Percentiles rank a stretch among this genome's conserved stretches.
Conservation (phyloP, 64 coral and sea anemone species). For the Stylophora pistillata region DNA sequence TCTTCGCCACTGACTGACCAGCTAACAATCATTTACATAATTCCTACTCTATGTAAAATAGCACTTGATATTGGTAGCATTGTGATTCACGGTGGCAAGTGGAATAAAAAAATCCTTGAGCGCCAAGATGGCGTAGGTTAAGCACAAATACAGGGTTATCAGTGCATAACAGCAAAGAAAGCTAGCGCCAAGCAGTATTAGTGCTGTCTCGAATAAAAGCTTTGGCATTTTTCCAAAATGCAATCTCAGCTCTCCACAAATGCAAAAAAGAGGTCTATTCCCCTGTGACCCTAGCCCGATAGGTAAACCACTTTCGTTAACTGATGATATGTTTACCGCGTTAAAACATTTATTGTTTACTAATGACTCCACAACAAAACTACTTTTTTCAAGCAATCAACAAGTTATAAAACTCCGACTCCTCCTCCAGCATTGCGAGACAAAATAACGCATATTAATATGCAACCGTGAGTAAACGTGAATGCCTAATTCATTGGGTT, state of each 20-base stretch:
- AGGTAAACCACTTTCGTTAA: background rate
- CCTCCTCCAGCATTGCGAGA: background rate
- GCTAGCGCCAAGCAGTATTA: constrained; percentile 38
- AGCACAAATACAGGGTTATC: constrained; percentile 43
- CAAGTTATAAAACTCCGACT: background rate
- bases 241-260: background rate
- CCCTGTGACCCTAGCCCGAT: background rate
- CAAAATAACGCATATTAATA: background rate
- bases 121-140: constrained; percentile 24
- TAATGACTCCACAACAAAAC: constrained; percentile 22
- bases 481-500: background rate
- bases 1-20: background rate
- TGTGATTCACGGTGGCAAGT: background rate
- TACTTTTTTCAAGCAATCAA: background rate
- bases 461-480: background rate
- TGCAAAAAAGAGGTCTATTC: constrained; percentile 1
- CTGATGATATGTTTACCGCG: constrained; percentile 19
- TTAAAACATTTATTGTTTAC: constrained; percentile 32
- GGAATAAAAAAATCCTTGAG: constrained; percentile 25
- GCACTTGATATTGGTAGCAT: constrained; percentile 25
- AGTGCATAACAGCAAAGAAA: constrained; percentile 6
- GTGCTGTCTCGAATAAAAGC: constrained; percentile 20
- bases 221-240: constrained; percentile 15
- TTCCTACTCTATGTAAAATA: background rate
- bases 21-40: background rate